These are phyloP conservation scores for Meleagris gallopavo DNA, from an alignment of 2,113 vertebrate species.

Conservation along the genomic window DNA sequence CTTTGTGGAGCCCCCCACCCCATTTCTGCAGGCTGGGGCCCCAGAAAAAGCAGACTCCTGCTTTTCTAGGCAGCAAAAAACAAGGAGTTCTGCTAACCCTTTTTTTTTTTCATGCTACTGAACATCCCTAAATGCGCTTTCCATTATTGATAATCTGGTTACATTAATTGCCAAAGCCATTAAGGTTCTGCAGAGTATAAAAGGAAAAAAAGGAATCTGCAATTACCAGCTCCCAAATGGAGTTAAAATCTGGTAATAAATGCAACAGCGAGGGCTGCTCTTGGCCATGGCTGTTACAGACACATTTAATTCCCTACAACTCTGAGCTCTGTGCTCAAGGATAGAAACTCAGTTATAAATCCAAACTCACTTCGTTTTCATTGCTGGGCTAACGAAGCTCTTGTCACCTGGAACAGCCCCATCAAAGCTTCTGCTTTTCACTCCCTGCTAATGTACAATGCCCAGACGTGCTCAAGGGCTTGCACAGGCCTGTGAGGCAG, in stretches of 20 bases:
- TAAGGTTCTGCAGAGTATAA: background rate
- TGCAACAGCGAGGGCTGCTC: conserved; percentile 1
- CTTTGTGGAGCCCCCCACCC: background rate
- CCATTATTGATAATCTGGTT: conserved; percentile 26
- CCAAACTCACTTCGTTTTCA: conserved; percentile 24
- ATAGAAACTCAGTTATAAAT: conserved; percentile 42
- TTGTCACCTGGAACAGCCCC: background rate
- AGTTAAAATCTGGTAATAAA: conserved; percentile 45
- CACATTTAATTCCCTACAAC: background rate
- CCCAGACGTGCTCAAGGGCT: background rate
- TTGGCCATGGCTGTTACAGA: conserved; percentile 9
- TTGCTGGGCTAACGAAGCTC: conserved; percentile 17
- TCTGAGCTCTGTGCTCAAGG: background rate
- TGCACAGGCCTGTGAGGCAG: background rate
- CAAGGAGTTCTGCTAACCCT: background rate
- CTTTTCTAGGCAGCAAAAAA: background rate
- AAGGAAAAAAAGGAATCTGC: background rate
- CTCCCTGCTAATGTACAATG: background rate
- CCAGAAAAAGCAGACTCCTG: background rate
- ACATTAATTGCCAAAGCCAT: conserved; percentile 48
- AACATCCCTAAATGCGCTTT: background rate
- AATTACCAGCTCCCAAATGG: conserved; percentile 35
- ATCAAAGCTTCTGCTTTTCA: background rate
- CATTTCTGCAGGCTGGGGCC: background rate
- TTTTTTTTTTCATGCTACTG: background rate